Conservation (phyloP, 1,140 invertebrate genomes). For the Psilanteris sp. region DNA sequence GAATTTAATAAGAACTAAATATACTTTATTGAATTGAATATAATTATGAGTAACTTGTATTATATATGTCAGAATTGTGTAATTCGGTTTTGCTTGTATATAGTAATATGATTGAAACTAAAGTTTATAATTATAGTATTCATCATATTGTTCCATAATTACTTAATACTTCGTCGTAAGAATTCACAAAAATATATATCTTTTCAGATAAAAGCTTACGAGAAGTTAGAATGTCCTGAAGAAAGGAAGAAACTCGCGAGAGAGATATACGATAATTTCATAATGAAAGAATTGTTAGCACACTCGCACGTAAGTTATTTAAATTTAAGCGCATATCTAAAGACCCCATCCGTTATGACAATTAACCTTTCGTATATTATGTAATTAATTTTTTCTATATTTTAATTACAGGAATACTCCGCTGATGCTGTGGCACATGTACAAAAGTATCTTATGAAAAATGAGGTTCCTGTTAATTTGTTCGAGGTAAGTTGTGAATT, state of each 20-base stretch:
- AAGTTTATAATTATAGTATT: too few species aligned
- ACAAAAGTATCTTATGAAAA: constrained; percentile 98
- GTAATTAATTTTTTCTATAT: constrained; percentile 5
- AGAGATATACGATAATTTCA: constrained; percentile 99
- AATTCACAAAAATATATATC: constrained; percentile 12
- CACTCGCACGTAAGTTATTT: constrained; percentile 94
- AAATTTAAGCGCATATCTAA: constrained; percentile 22
- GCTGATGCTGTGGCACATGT: constrained; percentile 97
- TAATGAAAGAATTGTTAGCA: constrained; percentile 99
- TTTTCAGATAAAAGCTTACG: constrained; percentile 97
- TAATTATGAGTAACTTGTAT: too few species aligned
- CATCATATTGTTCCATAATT: neutral
- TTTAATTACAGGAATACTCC: constrained; percentile 93
- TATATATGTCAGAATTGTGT: too few species aligned
- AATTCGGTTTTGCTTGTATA: too few species aligned
- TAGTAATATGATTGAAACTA: too few species aligned
- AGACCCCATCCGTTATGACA: constrained; percentile 1
- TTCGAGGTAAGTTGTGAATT: constrained; percentile 92
- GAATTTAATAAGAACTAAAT: too few species aligned
- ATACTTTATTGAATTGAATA: too few species aligned
- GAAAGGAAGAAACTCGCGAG: constrained; percentile 96
- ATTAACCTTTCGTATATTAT: constrained; percentile 8
- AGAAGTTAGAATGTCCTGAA: constrained; percentile 98
- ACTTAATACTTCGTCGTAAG: constrained; percentile 1
- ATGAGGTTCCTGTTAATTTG: constrained; percentile 96